Base-by-base conservation (phyloP, 2,797 vertebrate species). In the Hozukius guyotensis region DNA sequence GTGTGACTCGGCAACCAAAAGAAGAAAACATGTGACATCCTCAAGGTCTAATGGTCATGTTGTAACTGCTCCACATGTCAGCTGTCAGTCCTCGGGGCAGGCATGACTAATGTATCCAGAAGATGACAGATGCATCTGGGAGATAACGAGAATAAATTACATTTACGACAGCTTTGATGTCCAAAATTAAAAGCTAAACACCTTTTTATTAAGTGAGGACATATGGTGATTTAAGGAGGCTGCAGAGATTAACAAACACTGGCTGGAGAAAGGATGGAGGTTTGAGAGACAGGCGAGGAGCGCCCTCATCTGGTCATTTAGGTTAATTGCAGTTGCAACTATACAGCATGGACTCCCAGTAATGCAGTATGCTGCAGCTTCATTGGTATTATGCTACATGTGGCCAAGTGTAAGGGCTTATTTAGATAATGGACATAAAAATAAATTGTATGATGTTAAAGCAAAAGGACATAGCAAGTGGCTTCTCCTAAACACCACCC, bases 251-350 rank as follows among this genome's bases (percentile, higher is more conserved):
- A 29, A 29, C 20, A 52, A 55, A 78, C 60, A 20, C 55, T 8
- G 63, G 2, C 5, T 72, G 46, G 14, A 3, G 16, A 27, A n/a
- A 36, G 31, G 46, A 49, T 12, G 25, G 5, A 42, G 11, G 57
- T 53, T 63, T 76, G 10, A 78, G 42, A 66, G 36, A 42, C 29
- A 57, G 67, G 32, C 25, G 20, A 65, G 16, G 38, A 66, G 78
- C 18, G 77, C 85, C 92, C 88, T 72, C 91, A 8, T 72, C 79
- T 94, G 94, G 86, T 57, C 14, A 4, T 10, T 55, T 36, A 11
- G 4, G 31, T 27, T 38, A 11, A 83, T 27, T 83, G 34, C 69
- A 77, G 22, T 22, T 78, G 64, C 52, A 79, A 11, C 55, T 8
- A 3, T 22, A 69, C 8, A 67, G 8, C 16, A 8, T 14, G 8